Conservation (phyloP, 2,113 vertebrate species). For the Poeciliopsis prolifica region DNA sequence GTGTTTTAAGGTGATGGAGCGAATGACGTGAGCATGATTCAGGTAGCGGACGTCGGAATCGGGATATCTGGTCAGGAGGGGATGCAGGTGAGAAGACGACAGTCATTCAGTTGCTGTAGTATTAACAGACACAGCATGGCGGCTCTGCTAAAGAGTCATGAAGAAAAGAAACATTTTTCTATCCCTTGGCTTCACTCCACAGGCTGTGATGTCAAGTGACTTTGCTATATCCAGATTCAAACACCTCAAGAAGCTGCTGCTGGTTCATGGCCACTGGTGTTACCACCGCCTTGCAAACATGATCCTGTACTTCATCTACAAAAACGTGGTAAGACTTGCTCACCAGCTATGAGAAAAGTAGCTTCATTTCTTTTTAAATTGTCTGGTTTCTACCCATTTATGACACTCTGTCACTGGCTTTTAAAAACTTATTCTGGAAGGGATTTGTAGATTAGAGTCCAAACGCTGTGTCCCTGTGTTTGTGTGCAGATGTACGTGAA, state of each 20-base stretch:
- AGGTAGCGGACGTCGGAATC: slow-evolving; percentile 91
- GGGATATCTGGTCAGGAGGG: slow-evolving; percentile 98
- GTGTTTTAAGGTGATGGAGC: slow-evolving; percentile 88
- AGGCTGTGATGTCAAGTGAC: slow-evolving; percentile 98
- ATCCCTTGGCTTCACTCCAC: slow-evolving; percentile 38
- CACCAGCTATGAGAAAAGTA: no score
- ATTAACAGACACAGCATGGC: neutral
- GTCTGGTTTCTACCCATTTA: neutral
- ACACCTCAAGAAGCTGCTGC: slow-evolving; percentile 89
- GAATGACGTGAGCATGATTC: slow-evolving; percentile 97
- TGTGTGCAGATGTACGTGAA: slow-evolving; percentile 84
- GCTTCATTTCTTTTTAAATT: no score
- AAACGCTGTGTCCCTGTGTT: neutral
- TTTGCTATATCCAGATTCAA: slow-evolving; percentile 93
- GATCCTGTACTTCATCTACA: slow-evolving; percentile 96
- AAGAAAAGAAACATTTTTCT: neutral
- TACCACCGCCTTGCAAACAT: slow-evolving; percentile 90
- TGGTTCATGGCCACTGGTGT: slow-evolving; percentile 95
- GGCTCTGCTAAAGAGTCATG: neutral
- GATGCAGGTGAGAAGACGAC: slow-evolving; percentile 84
- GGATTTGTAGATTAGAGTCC: neutral
- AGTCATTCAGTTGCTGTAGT: neutral
- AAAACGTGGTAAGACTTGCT: slow-evolving; percentile 88
- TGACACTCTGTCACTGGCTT: neutral
- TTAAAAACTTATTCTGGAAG: neutral